Conservation (phyloP, 2,113 vertebrate species). For the Emydocephalus ijimae region DNA sequence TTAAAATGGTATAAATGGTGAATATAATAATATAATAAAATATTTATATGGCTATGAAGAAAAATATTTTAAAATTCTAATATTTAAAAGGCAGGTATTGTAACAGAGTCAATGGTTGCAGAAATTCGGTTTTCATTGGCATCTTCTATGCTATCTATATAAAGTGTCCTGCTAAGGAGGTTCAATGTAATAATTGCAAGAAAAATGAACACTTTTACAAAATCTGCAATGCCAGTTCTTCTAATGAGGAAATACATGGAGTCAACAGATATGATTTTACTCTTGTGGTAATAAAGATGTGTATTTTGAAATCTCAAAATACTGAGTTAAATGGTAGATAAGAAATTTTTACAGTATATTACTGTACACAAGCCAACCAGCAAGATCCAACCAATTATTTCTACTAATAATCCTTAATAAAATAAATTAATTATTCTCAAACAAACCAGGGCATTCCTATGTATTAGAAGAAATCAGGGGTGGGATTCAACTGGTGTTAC, state of each 20-base stretch:
- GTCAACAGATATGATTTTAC: not conserved
- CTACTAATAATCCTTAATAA: not conserved
- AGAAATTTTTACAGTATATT: no score
- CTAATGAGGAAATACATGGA: not conserved
- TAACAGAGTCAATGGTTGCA: not conserved
- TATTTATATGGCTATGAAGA: not conserved
- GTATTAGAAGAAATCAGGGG: not conserved
- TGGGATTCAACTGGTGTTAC: no score
- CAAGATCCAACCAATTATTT: not conserved
- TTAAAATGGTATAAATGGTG: not conserved
- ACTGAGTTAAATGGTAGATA: no score
- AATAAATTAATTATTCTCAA: not conserved
- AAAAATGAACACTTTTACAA: not conserved
- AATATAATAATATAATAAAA: not conserved
- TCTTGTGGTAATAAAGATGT: no score
- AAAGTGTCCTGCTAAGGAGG: not conserved
- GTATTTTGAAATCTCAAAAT: no score
- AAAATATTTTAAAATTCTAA: not conserved
- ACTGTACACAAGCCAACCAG: not conserved
- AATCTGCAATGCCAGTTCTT: not conserved
- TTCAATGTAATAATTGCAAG: not conserved
- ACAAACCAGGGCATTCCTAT: not conserved
- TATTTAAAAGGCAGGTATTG: not conserved
- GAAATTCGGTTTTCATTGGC: not conserved
- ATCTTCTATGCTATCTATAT: no score